Percentiles rank a stretch among this genome's conserved stretches.
These are phyloP conservation scores for Canis aureus DNA, from an alignment of 2,113 vertebrate species.

Conservation along the genomic window DNA sequence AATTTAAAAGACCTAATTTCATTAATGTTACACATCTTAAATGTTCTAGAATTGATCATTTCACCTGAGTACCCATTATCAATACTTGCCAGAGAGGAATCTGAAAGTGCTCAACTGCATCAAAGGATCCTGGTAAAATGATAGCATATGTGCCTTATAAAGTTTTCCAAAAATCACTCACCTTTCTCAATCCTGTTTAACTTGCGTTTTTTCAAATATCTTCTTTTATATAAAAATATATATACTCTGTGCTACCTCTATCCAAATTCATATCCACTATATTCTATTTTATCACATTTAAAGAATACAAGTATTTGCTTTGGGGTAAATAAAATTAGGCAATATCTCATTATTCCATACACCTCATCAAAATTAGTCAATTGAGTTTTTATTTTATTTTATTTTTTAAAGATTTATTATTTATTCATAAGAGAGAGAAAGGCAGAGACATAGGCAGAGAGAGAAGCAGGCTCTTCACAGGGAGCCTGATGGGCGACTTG, in stretches of 20 bases:
- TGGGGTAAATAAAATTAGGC: not conserved
- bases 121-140: not conserved
- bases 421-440: too few relatives aligned
- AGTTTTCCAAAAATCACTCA: not conserved
- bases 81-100: not conserved
- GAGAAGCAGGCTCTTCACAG: too few relatives aligned
- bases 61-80: not conserved
- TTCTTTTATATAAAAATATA: not conserved
- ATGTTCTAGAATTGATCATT: not conserved
- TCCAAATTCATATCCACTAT: not conserved
- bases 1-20: constrained; percentile 2
- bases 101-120: not conserved
- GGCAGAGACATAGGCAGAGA: too few relatives aligned
- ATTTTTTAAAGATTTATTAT: too few relatives aligned
- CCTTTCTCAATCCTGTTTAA: not conserved
- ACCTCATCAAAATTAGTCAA: constrained; percentile 22
- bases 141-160: not conserved
- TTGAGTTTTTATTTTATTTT: not conserved
- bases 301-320: not conserved
- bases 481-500: too few relatives aligned
- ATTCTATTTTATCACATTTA: not conserved
- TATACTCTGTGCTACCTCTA: not conserved
- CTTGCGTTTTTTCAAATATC: not conserved
- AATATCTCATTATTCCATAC: not conserved
- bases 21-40: not conserved